These are phyloP conservation scores for Periphyllus acericola DNA, from an alignment of 2,888 invertebrate species.

Conservation along the genomic window DNA sequence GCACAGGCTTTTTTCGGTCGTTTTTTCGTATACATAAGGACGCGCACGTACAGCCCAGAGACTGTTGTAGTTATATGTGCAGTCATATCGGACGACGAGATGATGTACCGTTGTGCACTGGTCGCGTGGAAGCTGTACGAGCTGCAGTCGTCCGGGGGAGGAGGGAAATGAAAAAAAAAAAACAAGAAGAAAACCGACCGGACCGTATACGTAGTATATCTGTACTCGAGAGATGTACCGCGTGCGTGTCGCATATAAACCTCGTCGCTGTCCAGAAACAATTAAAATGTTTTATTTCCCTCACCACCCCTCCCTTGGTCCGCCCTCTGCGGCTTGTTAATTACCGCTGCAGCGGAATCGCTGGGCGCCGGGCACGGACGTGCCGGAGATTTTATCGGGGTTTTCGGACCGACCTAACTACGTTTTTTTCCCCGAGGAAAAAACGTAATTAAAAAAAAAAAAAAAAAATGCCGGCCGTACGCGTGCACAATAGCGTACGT, in stretches of 20 bases:
- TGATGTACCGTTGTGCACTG: no score
- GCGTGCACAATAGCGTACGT: not conserved
- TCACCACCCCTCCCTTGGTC: not conserved
- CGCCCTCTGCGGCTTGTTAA: not conserved
- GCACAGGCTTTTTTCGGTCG: no score
- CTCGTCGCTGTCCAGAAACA: not conserved
- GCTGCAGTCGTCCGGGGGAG: no score
- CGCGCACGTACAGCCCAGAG: no score
- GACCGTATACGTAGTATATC: not conserved
- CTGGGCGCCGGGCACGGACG: conserved; percentile 13
- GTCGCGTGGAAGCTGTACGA: no score
- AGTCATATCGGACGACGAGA: no score
- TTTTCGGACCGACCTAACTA: not conserved
- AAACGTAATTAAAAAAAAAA: not conserved
- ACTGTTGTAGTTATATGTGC: no score
- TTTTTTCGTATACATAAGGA: no score
- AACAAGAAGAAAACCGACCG: not conserved
- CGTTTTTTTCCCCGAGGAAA: not conserved
- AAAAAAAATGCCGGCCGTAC: not conserved
- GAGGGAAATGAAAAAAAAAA: not conserved
- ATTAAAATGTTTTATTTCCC: not conserved
- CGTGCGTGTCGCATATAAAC: no score
- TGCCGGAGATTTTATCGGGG: conserved; percentile 35
- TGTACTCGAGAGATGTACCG: no score
- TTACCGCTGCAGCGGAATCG: not conserved